Percentiles rank a stretch among this genome's conserved stretches.
Conservation (phyloP, 2,113 vertebrate genomes). For the Brachypodius melanocephalos region DNA sequence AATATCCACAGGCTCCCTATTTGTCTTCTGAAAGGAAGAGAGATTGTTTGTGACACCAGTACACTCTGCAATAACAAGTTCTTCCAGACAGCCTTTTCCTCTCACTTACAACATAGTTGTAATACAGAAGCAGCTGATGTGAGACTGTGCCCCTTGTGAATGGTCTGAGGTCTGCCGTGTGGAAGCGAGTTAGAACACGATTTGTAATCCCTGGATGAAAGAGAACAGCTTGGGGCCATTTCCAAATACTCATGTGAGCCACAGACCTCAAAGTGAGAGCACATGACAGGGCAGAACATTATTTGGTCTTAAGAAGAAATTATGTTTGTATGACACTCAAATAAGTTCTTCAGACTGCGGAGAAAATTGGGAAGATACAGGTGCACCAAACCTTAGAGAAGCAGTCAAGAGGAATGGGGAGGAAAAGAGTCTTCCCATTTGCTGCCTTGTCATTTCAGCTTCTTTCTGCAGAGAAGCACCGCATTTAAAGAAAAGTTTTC, state of each 20-base stretch:
- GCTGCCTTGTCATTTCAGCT: not conserved
- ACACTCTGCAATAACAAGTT: not conserved
- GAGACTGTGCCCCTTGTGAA: not conserved
- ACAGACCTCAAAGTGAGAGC: not conserved
- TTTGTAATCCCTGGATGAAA: not conserved
- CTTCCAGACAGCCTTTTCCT: not conserved
- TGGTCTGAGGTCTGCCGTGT: not conserved
- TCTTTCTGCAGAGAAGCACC: not conserved
- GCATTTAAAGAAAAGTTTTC: not conserved
- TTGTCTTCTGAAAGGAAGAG: not conserved
- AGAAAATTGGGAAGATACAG: not conserved
- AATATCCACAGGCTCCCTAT: not conserved
- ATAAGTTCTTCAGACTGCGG: not conserved
- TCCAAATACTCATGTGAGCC: not conserved
- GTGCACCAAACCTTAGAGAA: not conserved
- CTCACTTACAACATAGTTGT: accelerated
- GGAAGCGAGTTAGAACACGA: not conserved
- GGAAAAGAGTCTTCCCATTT: not conserved
- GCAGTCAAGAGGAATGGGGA: accelerated
- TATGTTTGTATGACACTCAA: not conserved
- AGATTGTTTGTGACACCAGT: not conserved
- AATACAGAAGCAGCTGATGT: not conserved
- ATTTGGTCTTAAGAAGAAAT: not conserved
- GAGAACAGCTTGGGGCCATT: not conserved
- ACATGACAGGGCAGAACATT: not conserved